Percentiles rank a stretch among this genome's conserved stretches.
These are phyloP conservation scores for Aphrocallistes beatrix DNA, from an alignment of 37 sponge, comb jelly and placozoan genomes.

Conservation along the genomic window DNA sequence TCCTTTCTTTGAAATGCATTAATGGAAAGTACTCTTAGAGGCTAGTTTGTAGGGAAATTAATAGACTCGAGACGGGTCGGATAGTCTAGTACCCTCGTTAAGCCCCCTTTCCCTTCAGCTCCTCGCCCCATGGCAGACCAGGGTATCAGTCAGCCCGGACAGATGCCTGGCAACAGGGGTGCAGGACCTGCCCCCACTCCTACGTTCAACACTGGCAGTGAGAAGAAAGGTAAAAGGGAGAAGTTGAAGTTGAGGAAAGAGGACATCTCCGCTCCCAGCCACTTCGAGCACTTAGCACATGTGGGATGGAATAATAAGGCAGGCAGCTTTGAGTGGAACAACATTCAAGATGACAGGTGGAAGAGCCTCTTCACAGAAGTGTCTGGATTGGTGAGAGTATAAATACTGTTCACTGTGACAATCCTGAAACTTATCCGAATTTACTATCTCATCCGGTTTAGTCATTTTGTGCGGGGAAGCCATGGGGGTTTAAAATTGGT, in stretches of 20 bases:
- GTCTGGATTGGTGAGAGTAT: neutral
- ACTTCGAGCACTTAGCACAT: slow-evolving; percentile 70
- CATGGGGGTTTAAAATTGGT: too few relatives aligned
- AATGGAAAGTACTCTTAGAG: too few relatives aligned
- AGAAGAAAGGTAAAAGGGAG: slow-evolving; percentile 21
- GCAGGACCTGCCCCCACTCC: neutral
- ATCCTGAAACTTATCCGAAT: too few relatives aligned
- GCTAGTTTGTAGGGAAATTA: too few relatives aligned
- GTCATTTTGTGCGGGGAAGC: too few relatives aligned
- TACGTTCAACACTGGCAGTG: neutral
- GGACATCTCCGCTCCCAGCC: slow-evolving; percentile 77
- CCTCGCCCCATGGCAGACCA: neutral
- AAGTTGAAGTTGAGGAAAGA: slow-evolving; percentile 62
- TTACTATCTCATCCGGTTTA: too few relatives aligned
- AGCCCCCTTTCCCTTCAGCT: too few relatives aligned
- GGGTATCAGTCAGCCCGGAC: neutral
- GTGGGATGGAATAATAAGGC: slow-evolving; percentile 74
- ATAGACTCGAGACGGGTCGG: too few relatives aligned
- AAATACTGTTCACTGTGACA: too few relatives aligned
- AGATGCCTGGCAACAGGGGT: neutral
- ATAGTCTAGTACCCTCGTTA: too few relatives aligned
- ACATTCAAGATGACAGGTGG: slow-evolving; percentile 7
- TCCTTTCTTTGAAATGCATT: too few relatives aligned
- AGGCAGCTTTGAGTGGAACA: slow-evolving; percentile 58
- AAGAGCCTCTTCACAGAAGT: slow-evolving; percentile 14